These are phyloP conservation scores for Trogon melanurus DNA, from an alignment of 2,113 vertebrate genomes.

Conservation along the genomic window DNA sequence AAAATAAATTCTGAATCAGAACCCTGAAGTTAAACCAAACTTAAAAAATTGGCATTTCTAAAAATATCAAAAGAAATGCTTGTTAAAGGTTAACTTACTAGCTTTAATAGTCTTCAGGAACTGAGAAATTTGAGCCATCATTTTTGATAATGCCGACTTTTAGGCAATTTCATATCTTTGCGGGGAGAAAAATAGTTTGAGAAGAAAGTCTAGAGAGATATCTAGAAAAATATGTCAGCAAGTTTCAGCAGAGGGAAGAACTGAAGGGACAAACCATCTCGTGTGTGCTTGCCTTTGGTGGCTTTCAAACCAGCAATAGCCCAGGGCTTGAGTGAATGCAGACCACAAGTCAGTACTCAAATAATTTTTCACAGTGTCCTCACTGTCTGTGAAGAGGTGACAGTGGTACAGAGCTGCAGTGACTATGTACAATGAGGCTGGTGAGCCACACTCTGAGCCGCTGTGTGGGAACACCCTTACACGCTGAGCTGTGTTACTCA, in stretches of 20 bases:
- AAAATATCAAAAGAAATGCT: not conserved
- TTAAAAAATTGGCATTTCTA: not conserved
- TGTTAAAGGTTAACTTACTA: not conserved
- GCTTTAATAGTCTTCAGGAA: not conserved
- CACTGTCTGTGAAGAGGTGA: not conserved
- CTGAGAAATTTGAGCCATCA: not conserved
- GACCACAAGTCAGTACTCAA: not conserved
- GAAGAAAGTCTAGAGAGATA: not conserved
- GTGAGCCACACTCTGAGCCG: accelerated
- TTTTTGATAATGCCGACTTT: not conserved
- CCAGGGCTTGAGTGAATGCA: not conserved
- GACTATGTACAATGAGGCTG: not conserved
- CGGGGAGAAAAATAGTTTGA: not conserved
- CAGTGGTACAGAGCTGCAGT: not conserved
- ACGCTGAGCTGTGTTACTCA: not conserved
- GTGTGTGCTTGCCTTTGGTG: not conserved
- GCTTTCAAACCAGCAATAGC: not conserved
- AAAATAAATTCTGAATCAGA: not conserved
- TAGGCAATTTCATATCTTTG: not conserved
- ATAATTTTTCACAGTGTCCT: not conserved
- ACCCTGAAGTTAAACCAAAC: not conserved
- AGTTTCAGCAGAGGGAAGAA: not conserved
- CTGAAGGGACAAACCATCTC: not conserved
- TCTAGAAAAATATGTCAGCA: not conserved
- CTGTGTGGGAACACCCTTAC: not conserved